Evolutionary conservation across 1,140 invertebrate species (phyloP), one percentile per base, ranked within the genome.

Genomic region (Muscidifurax raptorellus): DNA sequence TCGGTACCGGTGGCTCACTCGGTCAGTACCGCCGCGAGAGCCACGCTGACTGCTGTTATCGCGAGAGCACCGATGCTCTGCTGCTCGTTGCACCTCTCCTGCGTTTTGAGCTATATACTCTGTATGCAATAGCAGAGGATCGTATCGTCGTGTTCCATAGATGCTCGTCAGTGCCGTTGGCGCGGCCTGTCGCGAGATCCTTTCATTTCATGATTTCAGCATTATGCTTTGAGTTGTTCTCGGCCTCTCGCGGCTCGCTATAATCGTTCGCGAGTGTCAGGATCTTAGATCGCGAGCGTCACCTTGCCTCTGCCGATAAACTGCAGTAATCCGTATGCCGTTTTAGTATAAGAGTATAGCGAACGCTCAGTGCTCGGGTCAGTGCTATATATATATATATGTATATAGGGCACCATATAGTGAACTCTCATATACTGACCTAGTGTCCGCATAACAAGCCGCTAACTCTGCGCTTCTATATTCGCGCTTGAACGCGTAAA

Each of bases 11-110:
- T n/a, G 7, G 30, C 79, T 22, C 36, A 12, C 52, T 59, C 36
- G 36, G 44, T 32, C 81, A 83, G 81, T 83, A 76, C 13, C 72
- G 81, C n/a, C 81, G 72, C 81, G 72, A 59, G 81, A 76, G 52
- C 40, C 81, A 77, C 32, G 72, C 28, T 25, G 71, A 40, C n/a
- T n/a, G 15, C 67, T 32, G 52, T 44, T 69, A 67, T 13, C 59
- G 64, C 40, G 40, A 59, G 44, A 27, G 27, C 75, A 9, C 40
- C 18, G 76, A 28, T 36, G 76, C 66, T 28, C 4, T 71, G 40
- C 32, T 28, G 22, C 13, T 30, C 28, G n/a, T n/a, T 30, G 28
- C 25, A 32, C n/a, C 59, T n/a, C 28, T 40, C 27, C 52, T 59
- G 52, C 52, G 18, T 59, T n/a, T n/a, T 59, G 52, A 59, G 22